A percentile compares a stretch with the other conserved stretches of the same genome.
phyloP scores from a whole-genome alignment of 2,113 vertebrate species.

The Eira barbara region DNA sequence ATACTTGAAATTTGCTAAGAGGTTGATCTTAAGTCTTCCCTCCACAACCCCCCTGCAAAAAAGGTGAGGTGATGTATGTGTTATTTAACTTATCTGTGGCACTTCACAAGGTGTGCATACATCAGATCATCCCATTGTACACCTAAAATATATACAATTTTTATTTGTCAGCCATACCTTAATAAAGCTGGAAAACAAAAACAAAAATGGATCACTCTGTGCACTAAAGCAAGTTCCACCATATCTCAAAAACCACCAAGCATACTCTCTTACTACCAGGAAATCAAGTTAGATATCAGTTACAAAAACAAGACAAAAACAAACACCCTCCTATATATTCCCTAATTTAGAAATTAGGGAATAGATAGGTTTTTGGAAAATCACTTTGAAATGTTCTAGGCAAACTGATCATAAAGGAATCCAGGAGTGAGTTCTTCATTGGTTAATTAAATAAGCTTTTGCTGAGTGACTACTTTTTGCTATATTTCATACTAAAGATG shows the following conservation, averaged over 20 bases:
- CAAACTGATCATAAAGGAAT: not conserved
- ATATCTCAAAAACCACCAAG: not conserved
- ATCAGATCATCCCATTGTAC: not conserved
- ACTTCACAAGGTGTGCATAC: not conserved
- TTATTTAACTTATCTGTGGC: not conserved
- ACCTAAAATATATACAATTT: not conserved
- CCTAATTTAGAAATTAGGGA: conserved; percentile 2
- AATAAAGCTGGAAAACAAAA: not conserved
- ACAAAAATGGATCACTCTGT: not conserved
- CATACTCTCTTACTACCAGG: not conserved
- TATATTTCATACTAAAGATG: not conserved
- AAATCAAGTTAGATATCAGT: conserved; percentile 4
- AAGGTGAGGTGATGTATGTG: not conserved
- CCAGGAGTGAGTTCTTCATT: not conserved
- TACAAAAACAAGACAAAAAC: not conserved
- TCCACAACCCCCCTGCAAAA: not conserved
- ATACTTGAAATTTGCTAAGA: not conserved
- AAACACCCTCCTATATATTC: not conserved
- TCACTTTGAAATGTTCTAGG: not conserved
- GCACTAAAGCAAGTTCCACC: not conserved
- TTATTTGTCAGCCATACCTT: not conserved
- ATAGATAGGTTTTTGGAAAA: not conserved
- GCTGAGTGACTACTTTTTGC: not conserved
- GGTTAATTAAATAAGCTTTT: not conserved
- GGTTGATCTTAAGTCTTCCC: not conserved